A percentile compares a stretch with the other conserved stretches of the same genome.
Evolutionary conservation across 2,113 vertebrate species (phyloP).

Genomic region (Parus major): DNA sequence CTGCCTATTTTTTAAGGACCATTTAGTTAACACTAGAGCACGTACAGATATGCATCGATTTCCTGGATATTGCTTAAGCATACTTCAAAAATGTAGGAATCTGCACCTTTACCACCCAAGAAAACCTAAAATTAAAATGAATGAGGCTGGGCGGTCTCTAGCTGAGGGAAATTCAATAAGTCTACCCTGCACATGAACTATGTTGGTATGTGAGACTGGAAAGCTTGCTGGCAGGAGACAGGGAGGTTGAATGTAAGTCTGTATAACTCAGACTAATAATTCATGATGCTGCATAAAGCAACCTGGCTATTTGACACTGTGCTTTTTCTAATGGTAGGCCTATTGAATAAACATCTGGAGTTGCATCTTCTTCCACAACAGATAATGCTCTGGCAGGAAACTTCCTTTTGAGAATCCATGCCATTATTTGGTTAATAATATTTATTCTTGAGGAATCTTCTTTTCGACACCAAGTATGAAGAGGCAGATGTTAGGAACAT

Average conservation of each 20-base stretch:
- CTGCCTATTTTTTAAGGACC: not conserved
- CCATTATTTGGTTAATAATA: not conserved
- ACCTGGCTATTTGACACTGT: not conserved
- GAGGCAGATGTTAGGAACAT: not conserved
- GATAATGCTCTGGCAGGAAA: not conserved
- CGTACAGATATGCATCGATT: not conserved
- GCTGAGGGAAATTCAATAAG: conserved; percentile 3
- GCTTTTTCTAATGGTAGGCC: not conserved
- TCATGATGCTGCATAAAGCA: not conserved
- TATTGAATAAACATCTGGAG: not conserved
- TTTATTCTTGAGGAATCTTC: not conserved
- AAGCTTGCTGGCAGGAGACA: not conserved
- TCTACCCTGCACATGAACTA: not conserved
- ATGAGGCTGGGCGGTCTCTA: not conserved
- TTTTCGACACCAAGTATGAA: not conserved
- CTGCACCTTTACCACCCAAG: not conserved
- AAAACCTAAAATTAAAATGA: not conserved
- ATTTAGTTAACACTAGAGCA: not conserved
- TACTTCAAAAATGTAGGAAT: not conserved
- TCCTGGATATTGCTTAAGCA: conserved; percentile 23
- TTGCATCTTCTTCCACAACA: not conserved
- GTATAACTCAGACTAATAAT: not conserved
- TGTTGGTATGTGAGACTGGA: not conserved
- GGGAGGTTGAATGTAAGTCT: not conserved
- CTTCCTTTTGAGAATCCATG: not conserved